Evolutionary conservation across 2,888 invertebrate species (phyloP).

Genomic region (Liodrosophila aerea): DNA sequence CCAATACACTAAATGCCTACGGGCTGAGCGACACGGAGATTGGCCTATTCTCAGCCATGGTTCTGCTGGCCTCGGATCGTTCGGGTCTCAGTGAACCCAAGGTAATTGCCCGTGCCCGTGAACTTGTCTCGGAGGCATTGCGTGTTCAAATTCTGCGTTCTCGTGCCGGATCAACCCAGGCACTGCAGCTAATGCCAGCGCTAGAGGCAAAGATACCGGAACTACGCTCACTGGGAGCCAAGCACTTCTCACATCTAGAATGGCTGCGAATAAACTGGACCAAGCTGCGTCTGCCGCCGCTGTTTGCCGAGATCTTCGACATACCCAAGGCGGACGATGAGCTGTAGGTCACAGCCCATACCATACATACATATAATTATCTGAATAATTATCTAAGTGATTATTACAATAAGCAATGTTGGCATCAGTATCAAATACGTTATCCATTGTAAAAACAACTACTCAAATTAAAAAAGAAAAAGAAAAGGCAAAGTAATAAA

Average conservation of each 20-base stretch:
- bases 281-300: conserved; percentile 92
- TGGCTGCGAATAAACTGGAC: conserved; percentile 97
- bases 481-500: too few species aligned
- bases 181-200: conserved; percentile 83
- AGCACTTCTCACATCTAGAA: conserved; percentile 91
- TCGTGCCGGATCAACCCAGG: conserved; percentile 80
- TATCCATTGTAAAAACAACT: too few species aligned
- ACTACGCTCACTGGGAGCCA: conserved; percentile 89
- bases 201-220: conserved; percentile 88
- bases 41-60: conserved; percentile 93
- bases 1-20: conserved; percentile 88
- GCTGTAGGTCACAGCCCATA: conserved; percentile 68
- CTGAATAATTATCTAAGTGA: neutral
- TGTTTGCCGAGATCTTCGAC: conserved; percentile 98
- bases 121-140: conserved; percentile 93
- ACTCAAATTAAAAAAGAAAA: too few species aligned
- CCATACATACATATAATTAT: too few species aligned
- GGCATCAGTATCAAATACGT: neutral
- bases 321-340: conserved; percentile 93
- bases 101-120: conserved; percentile 90
- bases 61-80: conserved; percentile 91
- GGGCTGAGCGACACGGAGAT: conserved; percentile 94
- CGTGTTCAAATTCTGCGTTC: conserved; percentile 87
- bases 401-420: neutral
- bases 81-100: conserved; percentile 91